phyloP scores from a whole-genome alignment of 2,888 invertebrate genomes.

The Megamerina dolium region DNA sequence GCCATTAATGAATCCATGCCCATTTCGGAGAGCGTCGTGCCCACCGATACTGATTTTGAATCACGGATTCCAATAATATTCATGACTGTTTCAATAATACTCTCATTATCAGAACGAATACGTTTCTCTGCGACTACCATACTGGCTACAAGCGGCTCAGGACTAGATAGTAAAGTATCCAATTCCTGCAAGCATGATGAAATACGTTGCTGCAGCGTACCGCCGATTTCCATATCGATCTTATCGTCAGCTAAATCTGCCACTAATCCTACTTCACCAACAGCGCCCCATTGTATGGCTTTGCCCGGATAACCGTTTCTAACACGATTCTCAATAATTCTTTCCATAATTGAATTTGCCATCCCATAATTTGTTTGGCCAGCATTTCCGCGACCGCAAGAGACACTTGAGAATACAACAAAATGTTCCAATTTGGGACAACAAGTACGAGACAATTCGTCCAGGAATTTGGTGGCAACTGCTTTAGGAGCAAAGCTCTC shows the following conservation, averaged over 20 bases:
- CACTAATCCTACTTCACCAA: conserved; percentile 82
- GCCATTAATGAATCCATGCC: conserved; percentile 98
- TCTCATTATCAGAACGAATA: conserved; percentile 56
- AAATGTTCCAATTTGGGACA: conserved; percentile 64
- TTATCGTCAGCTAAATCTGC: conserved; percentile 69
- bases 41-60: conserved; percentile 62
- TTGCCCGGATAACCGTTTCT: conserved; percentile 67
- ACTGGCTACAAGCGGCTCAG: conserved; percentile 65
- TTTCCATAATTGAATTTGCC: conserved; percentile 21
- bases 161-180: conserved; percentile 66
- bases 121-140: conserved; percentile 85
- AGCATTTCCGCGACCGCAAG: conserved; percentile 85
- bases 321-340: conserved; percentile 62
- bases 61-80: conserved; percentile 64
- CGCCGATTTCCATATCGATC: conserved; percentile 64
- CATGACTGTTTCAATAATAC: conserved; percentile 67
- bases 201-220: conserved; percentile 81
- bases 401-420: conserved; percentile 86
- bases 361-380: conserved; percentile 61
- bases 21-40: conserved; percentile 75
- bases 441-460: conserved; percentile 57
- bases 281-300: conserved; percentile 89
- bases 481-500: conserved; percentile 74
- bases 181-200: conserved; percentile 72
- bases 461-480: conserved; percentile 70